Evolutionary conservation across 2,797 vertebrate species (phyloP).

Genomic region (Molossus alvarezi): DNA sequence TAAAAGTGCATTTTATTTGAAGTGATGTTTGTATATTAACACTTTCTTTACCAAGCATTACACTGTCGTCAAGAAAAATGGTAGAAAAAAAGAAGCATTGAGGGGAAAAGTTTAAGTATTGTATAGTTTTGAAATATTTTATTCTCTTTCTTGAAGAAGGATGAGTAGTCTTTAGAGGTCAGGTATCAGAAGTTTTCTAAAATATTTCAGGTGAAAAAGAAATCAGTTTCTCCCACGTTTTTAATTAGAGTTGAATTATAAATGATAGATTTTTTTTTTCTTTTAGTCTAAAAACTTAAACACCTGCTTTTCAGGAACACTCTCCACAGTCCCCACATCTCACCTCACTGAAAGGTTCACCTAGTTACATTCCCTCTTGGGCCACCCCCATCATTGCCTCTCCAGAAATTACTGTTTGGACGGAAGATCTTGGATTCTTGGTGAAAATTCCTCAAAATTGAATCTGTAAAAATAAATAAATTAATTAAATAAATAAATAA

Average conservation of each 20-base stretch:
- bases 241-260: slow-evolving; percentile 63
- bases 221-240: slow-evolving; percentile 43
- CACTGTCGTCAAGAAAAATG: slow-evolving; percentile 57
- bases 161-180: slow-evolving; percentile 29
- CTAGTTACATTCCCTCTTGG: not conserved
- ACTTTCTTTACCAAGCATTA: slow-evolving; percentile 60
- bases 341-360: slow-evolving; percentile 41
- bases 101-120: slow-evolving; percentile 7
- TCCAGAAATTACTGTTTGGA: slow-evolving; percentile 46
- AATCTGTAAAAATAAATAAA: slow-evolving; percentile 76
- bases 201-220: slow-evolving; percentile 69
- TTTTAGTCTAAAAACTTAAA: slow-evolving; percentile 57
- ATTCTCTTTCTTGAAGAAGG: slow-evolving; percentile 67
- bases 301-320: not conserved
- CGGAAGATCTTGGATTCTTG: slow-evolving; percentile 63
- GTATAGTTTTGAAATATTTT: slow-evolving; percentile 61
- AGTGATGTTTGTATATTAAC: slow-evolving; percentile 44
- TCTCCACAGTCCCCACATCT: not conserved
- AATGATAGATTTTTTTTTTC: slow-evolving; percentile 56
- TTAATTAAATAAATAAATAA: not conserved
- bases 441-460: slow-evolving; percentile 73
- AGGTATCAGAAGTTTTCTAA: slow-evolving; percentile 64
- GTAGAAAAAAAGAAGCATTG: slow-evolving; percentile 30
- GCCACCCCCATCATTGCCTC: not conserved
- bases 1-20: slow-evolving; percentile 59